Percentiles rank a stretch among this genome's conserved stretches.
These are phyloP conservation scores for Notodromas monacha DNA, from an alignment of 2,888 invertebrate genomes.

Conservation along the genomic window DNA sequence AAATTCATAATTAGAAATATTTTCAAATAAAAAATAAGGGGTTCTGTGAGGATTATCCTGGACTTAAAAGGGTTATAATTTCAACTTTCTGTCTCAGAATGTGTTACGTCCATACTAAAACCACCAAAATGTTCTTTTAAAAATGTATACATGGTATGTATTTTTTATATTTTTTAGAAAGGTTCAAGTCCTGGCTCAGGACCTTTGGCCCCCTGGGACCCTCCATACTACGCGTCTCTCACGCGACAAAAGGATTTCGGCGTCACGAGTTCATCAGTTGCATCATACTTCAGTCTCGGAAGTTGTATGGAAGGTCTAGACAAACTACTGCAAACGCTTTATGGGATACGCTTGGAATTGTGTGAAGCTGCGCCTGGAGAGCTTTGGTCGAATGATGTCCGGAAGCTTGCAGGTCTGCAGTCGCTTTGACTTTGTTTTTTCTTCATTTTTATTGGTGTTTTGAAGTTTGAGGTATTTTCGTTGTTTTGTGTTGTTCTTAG, in stretches of 20 bases:
- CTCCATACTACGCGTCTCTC: conserved; percentile 43
- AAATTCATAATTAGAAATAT: no score
- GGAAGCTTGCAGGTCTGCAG: conserved; percentile 36
- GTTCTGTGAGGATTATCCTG: no score
- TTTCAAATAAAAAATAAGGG: no score
- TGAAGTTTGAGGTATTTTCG: neutral
- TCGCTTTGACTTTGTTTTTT: conserved; percentile 1
- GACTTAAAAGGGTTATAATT: no score
- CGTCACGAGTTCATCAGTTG: conserved; percentile 25
- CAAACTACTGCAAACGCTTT: conserved; percentile 44
- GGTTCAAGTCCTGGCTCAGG: neutral
- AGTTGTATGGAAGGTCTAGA: conserved; percentile 91
- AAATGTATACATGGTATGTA: no score
- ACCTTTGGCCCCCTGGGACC: conserved; percentile 36
- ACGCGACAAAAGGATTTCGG: conserved; percentile 15
- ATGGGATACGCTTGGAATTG: conserved; percentile 39
- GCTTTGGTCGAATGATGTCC: conserved; percentile 54
- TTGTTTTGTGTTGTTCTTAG: conserved; percentile 1
- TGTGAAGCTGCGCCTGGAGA: conserved; percentile 42
- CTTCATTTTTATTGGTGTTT: neutral
- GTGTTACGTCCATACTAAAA: no score
- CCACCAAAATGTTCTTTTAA: no score
- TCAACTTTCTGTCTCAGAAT: no score
- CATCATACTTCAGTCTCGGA: conserved; percentile 63
- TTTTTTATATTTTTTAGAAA: no score